phyloP scores from a whole-genome alignment of 1,140 invertebrate genomes.

The Procambarus clarkii region DNA sequence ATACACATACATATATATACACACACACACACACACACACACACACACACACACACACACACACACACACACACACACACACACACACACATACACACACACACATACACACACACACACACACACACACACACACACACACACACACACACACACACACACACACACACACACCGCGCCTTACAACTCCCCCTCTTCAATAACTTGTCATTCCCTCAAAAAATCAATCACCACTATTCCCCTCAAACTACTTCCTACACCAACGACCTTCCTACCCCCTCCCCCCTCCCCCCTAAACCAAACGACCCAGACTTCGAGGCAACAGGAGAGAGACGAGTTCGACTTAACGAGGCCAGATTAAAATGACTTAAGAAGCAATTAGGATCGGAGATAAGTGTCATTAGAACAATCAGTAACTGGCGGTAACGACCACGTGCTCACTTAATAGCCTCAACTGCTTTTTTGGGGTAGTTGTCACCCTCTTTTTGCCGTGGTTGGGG shows the following conservation, averaged over 20 bases:
- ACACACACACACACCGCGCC: background rate
- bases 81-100: background rate
- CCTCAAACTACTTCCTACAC: background rate
- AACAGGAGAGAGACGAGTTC: background rate
- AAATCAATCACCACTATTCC: background rate
- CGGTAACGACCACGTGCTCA: conserved; percentile 35
- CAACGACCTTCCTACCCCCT: background rate
- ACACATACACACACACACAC: background rate
- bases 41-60: too few species aligned
- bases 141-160: background rate
- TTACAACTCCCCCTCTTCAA: too few species aligned
- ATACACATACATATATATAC: too few species aligned
- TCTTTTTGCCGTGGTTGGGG: conserved; percentile 7
- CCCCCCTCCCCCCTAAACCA: background rate
- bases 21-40: too few species aligned
- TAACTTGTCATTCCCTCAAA: too few species aligned
- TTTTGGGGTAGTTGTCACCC: background rate
- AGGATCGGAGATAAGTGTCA: conserved; percentile 49
- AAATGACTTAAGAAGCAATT: conserved; percentile 44
- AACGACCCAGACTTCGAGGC: background rate
- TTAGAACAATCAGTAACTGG: conserved; percentile 37
- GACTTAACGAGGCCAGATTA: conserved; percentile 31
- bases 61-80: background rate
- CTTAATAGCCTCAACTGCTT: conserved; percentile 4
- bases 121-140: background rate